phyloP scores from a whole-genome alignment of 1,140 invertebrate species.

The Neotoxoptera formosana region DNA sequence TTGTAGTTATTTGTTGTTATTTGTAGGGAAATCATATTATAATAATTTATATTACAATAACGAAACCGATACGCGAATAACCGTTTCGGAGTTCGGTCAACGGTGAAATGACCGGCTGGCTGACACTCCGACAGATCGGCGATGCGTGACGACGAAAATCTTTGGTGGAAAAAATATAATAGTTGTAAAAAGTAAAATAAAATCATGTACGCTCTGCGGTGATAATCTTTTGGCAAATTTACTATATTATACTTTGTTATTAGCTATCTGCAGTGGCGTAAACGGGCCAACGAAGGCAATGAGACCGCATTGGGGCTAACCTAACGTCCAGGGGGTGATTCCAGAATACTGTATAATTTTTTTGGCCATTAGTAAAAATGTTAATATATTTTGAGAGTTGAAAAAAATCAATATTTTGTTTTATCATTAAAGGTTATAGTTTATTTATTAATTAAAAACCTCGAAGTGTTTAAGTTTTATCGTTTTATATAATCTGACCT shows the following conservation, averaged over 20 bases:
- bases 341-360: neutral
- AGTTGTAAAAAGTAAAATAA: neutral
- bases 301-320: neutral
- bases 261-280: neutral
- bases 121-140: neutral
- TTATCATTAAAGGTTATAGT: no score
- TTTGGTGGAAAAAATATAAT: conserved; percentile 26
- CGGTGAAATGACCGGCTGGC: conserved; percentile 38
- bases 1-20: neutral
- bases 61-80: neutral
- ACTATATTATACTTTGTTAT: neutral
- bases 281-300: neutral
- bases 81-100: conserved; percentile 22
- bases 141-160: conserved; percentile 31
- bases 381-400: no score
- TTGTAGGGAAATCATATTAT: neutral
- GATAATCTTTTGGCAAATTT: neutral
- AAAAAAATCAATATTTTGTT: no score
- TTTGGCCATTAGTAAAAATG: no score
- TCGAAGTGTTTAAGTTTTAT: neutral
- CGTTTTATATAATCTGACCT: neutral
- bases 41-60: conserved; percentile 18
- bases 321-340: neutral
- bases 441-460: neutral
- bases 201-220: neutral